These are phyloP conservation scores for Chaenodraco wilsoni DNA, from an alignment of 2,797 vertebrate genomes.

Conservation along the genomic window DNA sequence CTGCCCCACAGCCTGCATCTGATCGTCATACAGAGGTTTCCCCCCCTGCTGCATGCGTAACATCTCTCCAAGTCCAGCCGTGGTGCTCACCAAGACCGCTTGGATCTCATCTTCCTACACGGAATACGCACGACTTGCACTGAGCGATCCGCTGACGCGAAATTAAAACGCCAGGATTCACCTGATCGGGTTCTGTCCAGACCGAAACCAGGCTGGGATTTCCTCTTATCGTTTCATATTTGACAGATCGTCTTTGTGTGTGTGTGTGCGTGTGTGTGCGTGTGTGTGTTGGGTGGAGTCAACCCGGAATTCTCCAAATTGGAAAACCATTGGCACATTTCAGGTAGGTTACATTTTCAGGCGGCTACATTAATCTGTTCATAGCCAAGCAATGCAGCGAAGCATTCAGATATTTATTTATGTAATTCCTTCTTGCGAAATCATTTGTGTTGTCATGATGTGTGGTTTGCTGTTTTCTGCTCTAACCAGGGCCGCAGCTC, in stretches of 20 bases:
- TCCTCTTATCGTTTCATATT: conserved; percentile 73
- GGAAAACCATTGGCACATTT: conserved; percentile 75
- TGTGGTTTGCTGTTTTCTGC: conserved; percentile 51
- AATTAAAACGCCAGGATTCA: conserved; percentile 44
- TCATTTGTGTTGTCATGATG: conserved; percentile 24
- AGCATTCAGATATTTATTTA: not conserved
- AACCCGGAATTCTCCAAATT: conserved; percentile 78
- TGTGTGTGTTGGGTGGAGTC: conserved; percentile 83
- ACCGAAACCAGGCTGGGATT: conserved; percentile 73
- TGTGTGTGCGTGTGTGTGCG: conserved; percentile 20
- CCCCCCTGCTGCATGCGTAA: conserved; percentile 79
- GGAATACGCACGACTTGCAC: conserved; percentile 64
- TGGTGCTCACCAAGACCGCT: conserved; percentile 64
- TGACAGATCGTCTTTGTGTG: conserved; percentile 65
- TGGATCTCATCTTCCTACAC: conserved; percentile 60
- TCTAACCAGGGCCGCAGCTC: conserved; percentile 71
- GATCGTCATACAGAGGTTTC: conserved; percentile 82
- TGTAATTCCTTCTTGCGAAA: conserved; percentile 11
- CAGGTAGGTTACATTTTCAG: conserved; percentile 74
- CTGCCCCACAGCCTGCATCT: conserved; percentile 61
- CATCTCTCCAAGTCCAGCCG: conserved; percentile 73
- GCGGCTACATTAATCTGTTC: conserved; percentile 43
- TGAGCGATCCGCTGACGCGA: conserved; percentile 54
- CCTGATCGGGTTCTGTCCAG: conserved; percentile 55
- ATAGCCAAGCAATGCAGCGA: conserved; percentile 28